Conservation (phyloP, 2,888 invertebrate genomes). For the Melieria crassipennis region DNA sequence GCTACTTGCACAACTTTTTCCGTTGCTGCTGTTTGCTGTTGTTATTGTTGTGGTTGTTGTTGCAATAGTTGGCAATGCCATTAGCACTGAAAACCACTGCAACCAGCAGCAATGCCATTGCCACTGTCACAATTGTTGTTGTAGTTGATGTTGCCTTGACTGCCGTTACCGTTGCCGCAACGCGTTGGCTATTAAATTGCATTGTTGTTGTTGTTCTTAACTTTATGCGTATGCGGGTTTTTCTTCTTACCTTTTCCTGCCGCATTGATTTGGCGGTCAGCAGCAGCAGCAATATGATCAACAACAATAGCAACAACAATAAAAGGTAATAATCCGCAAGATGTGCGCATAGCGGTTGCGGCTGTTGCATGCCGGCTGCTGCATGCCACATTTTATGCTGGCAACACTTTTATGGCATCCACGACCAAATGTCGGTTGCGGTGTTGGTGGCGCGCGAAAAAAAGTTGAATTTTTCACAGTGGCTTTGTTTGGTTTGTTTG, state of each 20-base stretch:
- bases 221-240: slow-evolving; percentile 3
- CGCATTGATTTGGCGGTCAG: slow-evolving; percentile 20
- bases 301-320: neutral
- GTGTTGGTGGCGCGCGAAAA: neutral
- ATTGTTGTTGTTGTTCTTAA: neutral
- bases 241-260: neutral
- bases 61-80: neutral
- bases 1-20: too few relatives aligned
- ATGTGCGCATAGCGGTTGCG: slow-evolving; percentile 4
- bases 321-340: neutral
- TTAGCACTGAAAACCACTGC: neutral
- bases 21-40: too few relatives aligned
- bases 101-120: neutral
- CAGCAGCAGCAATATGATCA: neutral
- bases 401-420: slow-evolving; percentile 22
- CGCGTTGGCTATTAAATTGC: neutral
- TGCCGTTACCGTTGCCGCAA: neutral
- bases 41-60: neutral
- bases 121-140: neutral
- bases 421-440: neutral
- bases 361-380: neutral
- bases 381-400: neutral
- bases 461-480: neutral
- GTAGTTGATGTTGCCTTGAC: neutral
- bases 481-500: neutral